Base-by-base conservation (phyloP, 1,140 invertebrate genomes). In the Grapholita molesta region DNA sequence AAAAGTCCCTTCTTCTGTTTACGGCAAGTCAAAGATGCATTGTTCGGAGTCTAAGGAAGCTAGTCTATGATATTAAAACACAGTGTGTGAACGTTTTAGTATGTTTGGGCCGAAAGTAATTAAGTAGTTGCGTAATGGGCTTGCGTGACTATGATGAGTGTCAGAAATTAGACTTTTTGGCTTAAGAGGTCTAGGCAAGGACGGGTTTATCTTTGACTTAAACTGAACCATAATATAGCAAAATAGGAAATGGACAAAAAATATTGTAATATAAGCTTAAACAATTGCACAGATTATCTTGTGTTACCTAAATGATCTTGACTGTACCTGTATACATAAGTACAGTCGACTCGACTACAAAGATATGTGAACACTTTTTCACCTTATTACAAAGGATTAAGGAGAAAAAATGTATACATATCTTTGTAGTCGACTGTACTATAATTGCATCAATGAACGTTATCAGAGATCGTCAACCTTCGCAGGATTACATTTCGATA, bases 71-170 rank as follows among this genome's bases (percentile, higher is more conserved):
- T 48, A 48, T 21, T 64, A 61, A 11, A n/a, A 23, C 42, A 23
- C 7, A 65, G 64, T 65, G 33, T 76, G 75, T 75, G 75, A 79
- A 77, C 75, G 71, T 79, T 64, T 42, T 73, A 72, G 33, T 79
- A 74, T 74, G 73, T 52, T 79, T 79, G 24, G 15, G 21, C 24
- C 8, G 68, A 72, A 78, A 78, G 73, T 72, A 38, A 65, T 68
- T 42, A 48, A 48, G 15, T 48, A 64, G 64, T 72, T 72, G 69
- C 65, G 64, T 32, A 65, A 67, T 38, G 64, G 55, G 42, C 25
- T 61, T 30, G 55, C 55, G 53, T 57, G 55, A 6, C 9, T 21
- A 12, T 61, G 55, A 57, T 15, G 42, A 18, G 42, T 18, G 5
- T 21, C n/a, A 18, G 18, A 42, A 15, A 6, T 48, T 48, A 48